phyloP scores from a whole-genome alignment of 2,113 vertebrate species.

The Corydoras maculifer region DNA sequence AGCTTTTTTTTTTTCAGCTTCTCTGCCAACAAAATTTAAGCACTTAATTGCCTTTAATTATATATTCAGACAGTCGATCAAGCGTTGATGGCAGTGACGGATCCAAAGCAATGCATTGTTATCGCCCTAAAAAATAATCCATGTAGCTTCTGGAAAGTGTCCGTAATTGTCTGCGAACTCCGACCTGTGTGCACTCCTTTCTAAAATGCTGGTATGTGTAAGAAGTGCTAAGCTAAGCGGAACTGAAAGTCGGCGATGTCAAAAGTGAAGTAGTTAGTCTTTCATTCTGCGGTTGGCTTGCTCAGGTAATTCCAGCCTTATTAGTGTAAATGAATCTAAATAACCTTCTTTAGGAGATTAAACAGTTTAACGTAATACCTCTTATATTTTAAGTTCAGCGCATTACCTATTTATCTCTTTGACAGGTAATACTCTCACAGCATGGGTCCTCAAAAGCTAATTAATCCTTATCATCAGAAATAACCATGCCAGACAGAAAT shows the following conservation, averaged over 20 bases:
- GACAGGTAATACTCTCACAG: background rate
- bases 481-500: background rate
- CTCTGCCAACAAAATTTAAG: slow-evolving; percentile 43
- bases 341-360: slow-evolving; percentile 2
- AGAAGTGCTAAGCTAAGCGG: slow-evolving; percentile 41
- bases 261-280: slow-evolving; percentile 29
- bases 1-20: slow-evolving; percentile 22
- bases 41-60: slow-evolving; percentile 52
- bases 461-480: background rate
- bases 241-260: slow-evolving; percentile 33
- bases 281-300: background rate
- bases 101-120: slow-evolving; percentile 19
- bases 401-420: background rate
- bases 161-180: slow-evolving; percentile 1
- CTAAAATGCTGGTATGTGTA: background rate
- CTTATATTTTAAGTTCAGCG: background rate
- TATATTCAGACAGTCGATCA: slow-evolving; percentile 32
- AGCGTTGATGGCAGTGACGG: slow-evolving; percentile 28
- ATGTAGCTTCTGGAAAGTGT: slow-evolving; percentile 12
- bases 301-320: background rate
- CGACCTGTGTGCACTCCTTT: background rate
- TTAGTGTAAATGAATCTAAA: background rate
- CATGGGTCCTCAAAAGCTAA: background rate
- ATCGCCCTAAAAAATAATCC: slow-evolving; percentile 21
- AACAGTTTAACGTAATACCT: background rate